Percentiles rank a stretch among this genome's conserved stretches.
phyloP scores from a whole-genome alignment of 1,140 invertebrate genomes.

The Globodera rostochiensis region DNA sequence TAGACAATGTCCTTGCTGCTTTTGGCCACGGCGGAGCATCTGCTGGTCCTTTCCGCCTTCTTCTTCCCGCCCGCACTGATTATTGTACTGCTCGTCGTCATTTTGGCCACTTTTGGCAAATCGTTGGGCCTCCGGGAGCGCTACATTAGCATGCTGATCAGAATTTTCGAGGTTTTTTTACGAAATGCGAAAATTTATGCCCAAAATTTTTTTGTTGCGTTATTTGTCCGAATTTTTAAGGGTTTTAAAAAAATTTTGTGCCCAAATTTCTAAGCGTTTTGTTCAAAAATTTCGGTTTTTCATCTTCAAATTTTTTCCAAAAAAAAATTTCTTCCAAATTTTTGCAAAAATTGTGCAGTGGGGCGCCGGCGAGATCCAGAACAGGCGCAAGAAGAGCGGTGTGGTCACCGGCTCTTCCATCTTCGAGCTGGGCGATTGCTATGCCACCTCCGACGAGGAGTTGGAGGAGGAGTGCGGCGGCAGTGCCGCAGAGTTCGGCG shows the following conservation, averaged over 20 bases:
- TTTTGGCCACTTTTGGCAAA: slow-evolving; percentile 47
- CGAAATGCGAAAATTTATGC: too few relatives aligned
- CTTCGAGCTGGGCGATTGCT: slow-evolving; percentile 31
- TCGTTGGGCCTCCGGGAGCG: slow-evolving; percentile 44
- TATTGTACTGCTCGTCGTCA: slow-evolving; percentile 35
- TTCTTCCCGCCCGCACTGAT: slow-evolving; percentile 45
- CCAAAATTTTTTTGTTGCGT: too few relatives aligned
- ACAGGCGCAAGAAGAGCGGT: slow-evolving; percentile 34
- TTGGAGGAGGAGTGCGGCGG: slow-evolving; percentile 10
- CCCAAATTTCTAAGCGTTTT: too few relatives aligned
- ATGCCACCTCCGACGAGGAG: background rate
- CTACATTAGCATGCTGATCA: slow-evolving; percentile 23
- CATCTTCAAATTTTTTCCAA: too few relatives aligned
- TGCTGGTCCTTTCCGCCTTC: slow-evolving; percentile 43
- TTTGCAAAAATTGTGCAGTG: slow-evolving; percentile 30
- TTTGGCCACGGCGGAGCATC: slow-evolving; percentile 34
- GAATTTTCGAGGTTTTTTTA: too few relatives aligned
- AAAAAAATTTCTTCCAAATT: background rate
- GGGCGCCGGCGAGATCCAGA: slow-evolving; percentile 42
- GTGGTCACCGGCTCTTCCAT: slow-evolving; percentile 4
- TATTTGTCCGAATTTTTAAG: too few relatives aligned
- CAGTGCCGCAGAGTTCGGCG: background rate
- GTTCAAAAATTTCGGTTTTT: too few relatives aligned
- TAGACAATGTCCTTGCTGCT: background rate
- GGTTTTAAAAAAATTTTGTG: too few relatives aligned